Base-by-base conservation (phyloP, 2,888 invertebrate genomes). In the Bugulina stolonifera region DNA sequence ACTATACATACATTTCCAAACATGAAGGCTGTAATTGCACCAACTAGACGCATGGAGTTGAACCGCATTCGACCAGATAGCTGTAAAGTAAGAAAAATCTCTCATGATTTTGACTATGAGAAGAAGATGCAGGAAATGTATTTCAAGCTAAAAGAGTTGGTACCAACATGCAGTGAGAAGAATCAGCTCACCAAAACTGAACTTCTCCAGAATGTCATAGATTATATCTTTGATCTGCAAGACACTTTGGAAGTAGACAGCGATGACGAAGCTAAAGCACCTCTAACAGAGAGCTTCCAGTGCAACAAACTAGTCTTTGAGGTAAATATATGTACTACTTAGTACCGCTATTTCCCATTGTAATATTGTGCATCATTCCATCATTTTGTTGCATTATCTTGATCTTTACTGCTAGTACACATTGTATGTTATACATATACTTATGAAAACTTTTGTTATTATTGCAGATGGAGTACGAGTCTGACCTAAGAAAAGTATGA, bases 211-310 rank as follows among this genome's bases (percentile, higher is more conserved):
- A 54, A 54, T 29, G 70, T 70, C 5, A 70, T 70, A 5, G 70
- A 70, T 52, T 70, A 70, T 32, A 70, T 70, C n/a, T 70, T 70
- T 54, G 70, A 70, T 32, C 52, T 70, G 52, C 23, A 70, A 54
- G 70, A 54, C 52, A 70, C 70, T 25, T 32, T 70, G 5, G 70
- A 70, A 32, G 5, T 64, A 32, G 32, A 64, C 64, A 32, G 5
- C 5, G 43, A 43, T 43, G 43, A 43, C 43, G 64, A 64, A 10
- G 14, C 25, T 34, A 64, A 64, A 34, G 1, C 64, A 29, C 43
- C 43, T 43, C 64, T 64, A 14, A 14, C 64, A 14, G 64, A 64
- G 32, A 64, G 64, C 34, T 64, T 32, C 32, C 27, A 27, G 27
- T 32, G 32, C 64, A 64, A 64, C 64, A 64, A 64, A 32, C 22